Conservation (phyloP, 2,888 invertebrate species). For the Papilio demoleus region DNA sequence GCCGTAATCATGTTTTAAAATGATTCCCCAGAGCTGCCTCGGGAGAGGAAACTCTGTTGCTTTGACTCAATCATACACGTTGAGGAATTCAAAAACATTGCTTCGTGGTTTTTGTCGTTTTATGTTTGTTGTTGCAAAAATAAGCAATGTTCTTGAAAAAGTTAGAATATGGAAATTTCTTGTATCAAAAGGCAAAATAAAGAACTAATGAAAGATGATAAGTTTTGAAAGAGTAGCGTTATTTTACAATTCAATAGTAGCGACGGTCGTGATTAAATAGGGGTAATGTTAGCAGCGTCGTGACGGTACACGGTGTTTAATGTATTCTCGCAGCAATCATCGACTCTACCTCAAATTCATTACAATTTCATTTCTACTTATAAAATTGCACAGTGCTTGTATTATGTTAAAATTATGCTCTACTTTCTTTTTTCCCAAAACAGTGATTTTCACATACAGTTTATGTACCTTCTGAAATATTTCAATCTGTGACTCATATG, state of each 20-base stretch:
- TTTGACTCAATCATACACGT: slow-evolving; percentile 11
- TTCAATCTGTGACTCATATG: too few relatives aligned
- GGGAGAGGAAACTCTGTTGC: slow-evolving; percentile 3
- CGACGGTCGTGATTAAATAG: neutral
- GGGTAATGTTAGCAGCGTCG: neutral
- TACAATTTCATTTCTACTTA: neutral
- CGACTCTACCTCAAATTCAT: neutral
- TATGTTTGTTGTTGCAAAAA: too few relatives aligned
- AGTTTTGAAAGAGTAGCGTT: neutral
- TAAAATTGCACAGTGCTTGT: neutral
- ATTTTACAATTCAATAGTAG: neutral
- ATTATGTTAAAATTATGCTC: neutral
- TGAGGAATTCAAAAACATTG: slow-evolving; percentile 7
- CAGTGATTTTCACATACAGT: too few relatives aligned
- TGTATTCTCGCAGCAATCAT: neutral
- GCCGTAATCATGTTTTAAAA: slow-evolving; percentile 15
- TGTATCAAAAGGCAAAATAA: neutral
- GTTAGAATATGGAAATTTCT: neutral
- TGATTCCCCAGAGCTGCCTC: neutral
- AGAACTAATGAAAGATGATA: neutral
- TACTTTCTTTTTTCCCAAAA: too few relatives aligned
- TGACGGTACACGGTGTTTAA: neutral
- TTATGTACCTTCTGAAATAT: too few relatives aligned
- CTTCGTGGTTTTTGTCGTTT: neutral
- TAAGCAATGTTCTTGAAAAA: too few relatives aligned